Conservation (phyloP, 2,113 vertebrate species). For the Protomyctophum bolini region DNA sequence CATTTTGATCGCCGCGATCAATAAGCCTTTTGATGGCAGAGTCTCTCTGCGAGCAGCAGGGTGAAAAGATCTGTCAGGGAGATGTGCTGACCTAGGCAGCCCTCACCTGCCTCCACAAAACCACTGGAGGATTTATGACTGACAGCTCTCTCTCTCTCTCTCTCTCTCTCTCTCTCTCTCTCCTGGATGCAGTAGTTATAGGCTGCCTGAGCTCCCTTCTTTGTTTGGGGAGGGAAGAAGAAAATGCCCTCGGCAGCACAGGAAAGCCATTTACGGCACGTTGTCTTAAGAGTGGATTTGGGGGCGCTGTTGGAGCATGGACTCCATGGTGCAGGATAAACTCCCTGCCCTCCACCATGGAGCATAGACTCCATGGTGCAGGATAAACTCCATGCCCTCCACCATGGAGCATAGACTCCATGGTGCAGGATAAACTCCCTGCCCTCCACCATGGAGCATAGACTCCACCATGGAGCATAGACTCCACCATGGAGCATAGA, state of each 20-base stretch:
- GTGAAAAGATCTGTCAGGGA: slow-evolving; percentile 54
- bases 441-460: too few species aligned
- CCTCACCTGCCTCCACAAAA: slow-evolving; percentile 34
- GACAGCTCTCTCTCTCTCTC: slow-evolving; percentile 33
- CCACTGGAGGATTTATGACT: slow-evolving; percentile 47
- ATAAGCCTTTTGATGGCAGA: slow-evolving; percentile 55
- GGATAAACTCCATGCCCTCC: too few species aligned
- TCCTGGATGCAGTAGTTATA: background rate
- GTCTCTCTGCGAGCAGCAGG: slow-evolving; percentile 19
- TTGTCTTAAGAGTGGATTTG: slow-evolving; percentile 15
- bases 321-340: too few species aligned
- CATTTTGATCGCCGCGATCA: slow-evolving; percentile 65
- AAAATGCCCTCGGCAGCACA: background rate
- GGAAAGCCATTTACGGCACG: background rate
- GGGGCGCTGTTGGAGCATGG: too few species aligned
- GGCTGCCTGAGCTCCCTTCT: background rate
- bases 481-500: too few species aligned
- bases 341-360: too few species aligned
- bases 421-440: too few species aligned
- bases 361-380: too few species aligned
- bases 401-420: too few species aligned
- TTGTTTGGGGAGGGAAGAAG: background rate
- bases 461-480: too few species aligned
- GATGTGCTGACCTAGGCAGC: slow-evolving; percentile 55
- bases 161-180: too few species aligned